These are phyloP conservation scores for Danaus chrysippus DNA, from an alignment of 2,888 invertebrate genomes.

Conservation along the genomic window DNA sequence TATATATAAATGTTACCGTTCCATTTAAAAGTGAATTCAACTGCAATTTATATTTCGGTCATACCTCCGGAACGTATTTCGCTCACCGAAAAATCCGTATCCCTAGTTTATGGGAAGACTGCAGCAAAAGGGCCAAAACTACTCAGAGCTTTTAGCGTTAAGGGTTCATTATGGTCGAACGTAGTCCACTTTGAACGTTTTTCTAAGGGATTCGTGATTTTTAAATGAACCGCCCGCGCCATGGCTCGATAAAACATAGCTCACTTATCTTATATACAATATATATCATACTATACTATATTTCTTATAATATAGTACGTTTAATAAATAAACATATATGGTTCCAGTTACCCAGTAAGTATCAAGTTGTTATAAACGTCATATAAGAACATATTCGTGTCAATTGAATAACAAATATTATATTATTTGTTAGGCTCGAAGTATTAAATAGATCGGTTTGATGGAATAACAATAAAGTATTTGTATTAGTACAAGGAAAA, in stretches of 20 bases:
- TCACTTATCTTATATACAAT: neutral
- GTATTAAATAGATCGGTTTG: neutral
- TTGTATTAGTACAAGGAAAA: slow-evolving; percentile 6
- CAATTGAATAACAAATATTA: neutral
- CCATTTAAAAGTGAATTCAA: neutral
- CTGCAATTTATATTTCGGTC: slow-evolving; percentile 10
- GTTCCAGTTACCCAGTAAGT: too few relatives aligned
- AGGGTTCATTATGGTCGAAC: slow-evolving; percentile 45
- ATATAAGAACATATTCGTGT: too few relatives aligned
- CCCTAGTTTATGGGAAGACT: slow-evolving; percentile 48
- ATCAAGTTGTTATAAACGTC: too few relatives aligned
- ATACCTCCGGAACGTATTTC: slow-evolving; percentile 7
- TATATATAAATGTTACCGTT: neutral
- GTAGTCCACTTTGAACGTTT: slow-evolving; percentile 41
- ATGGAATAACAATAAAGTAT: slow-evolving; percentile 10
- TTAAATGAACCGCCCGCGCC: slow-evolving; percentile 10
- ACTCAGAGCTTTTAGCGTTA: slow-evolving; percentile 50
- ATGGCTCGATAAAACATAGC: neutral
- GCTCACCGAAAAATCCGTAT: slow-evolving; percentile 42
- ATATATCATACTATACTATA: neutral
- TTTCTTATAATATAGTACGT: too few relatives aligned
- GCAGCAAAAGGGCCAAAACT: slow-evolving; percentile 46
- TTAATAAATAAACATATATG: too few relatives aligned
- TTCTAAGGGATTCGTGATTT: slow-evolving; percentile 34
- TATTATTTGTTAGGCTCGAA: neutral